A percentile compares a stretch with the other conserved stretches of the same genome.
Conservation (phyloP, 2,113 vertebrate species). For the Ptyas mucosa region DNA sequence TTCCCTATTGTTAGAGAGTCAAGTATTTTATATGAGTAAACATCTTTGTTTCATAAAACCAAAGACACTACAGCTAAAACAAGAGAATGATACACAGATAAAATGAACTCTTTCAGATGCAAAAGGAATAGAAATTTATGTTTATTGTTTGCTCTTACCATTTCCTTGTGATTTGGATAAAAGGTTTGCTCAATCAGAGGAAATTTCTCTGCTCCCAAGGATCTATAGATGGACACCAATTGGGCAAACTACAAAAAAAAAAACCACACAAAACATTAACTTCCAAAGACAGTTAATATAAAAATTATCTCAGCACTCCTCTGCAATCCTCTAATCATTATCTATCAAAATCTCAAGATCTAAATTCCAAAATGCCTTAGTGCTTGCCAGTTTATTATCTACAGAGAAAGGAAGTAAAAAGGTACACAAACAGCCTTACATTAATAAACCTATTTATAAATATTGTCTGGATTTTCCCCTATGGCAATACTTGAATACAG, state of each 20-base stretch:
- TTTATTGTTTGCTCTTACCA: constrained; percentile 76
- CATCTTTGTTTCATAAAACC: background rate
- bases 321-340: background rate
- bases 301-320: background rate
- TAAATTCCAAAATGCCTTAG: background rate
- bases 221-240: constrained; percentile 86
- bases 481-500: background rate
- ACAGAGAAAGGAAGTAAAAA: background rate
- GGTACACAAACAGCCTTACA: accelerated
- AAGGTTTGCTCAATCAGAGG: constrained; percentile 95
- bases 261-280: constrained; percentile 47
- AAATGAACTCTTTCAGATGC: background rate
- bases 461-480: background rate
- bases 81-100: background rate
- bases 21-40: background rate
- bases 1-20: background rate
- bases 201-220: constrained; percentile 88
- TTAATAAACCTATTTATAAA: background rate
- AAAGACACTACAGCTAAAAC: background rate
- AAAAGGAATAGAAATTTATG: background rate
- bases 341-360: background rate
- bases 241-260: constrained; percentile 89
- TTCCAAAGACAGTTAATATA: background rate
- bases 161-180: constrained; percentile 97
- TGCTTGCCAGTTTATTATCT: background rate